Base-by-base conservation (phyloP, 2,888 invertebrate species). In the Busseola fusca region DNA sequence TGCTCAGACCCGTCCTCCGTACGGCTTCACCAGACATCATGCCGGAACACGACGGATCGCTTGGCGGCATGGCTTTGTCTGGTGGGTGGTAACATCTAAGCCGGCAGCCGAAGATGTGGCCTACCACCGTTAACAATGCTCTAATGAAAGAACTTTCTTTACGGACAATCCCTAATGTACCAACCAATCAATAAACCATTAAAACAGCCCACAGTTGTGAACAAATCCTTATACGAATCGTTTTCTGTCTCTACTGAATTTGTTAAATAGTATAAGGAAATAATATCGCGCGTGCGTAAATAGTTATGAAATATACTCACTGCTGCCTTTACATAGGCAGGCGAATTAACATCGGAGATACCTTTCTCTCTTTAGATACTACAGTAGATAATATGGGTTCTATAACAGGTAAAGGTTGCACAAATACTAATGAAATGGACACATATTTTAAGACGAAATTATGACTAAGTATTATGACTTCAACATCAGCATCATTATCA, bases 251-350 rank as follows among this genome's bases (percentile, higher is more conserved):
- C 56, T 37, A 60, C 57, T 52, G 59, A 64, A 78, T 68, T 45
- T 68, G 81, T 58, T 65, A 81, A 81, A 81, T 68, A 64, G 54
- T 66, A 64, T 76, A 80, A 78, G 79, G 70, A 80, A 74, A 64
- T 74, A 74, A 68, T 78, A 66, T 42, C 50, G 76, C 50, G 52
- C 66, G 63, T 79, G 81, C 72, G 62, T 78, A 69, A 59, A 65
- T 62, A 37, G 45, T 81, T 77, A 58, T 54, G 72, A 79, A 81
- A 79, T 72, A 10, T 56, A 56, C 12, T 60, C 25, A 50, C 21
- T 7, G 16, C n/a, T 18, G 60, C 34, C 68, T 76, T 59, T 58
- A 71, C 63, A 56, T 25, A 66, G 62, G 27, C n/a, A 25, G n/a
- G 18, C 3, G n/a, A 68, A 65, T 76, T 81, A 76, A 68, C 68